Evolutionary conservation across 2,113 vertebrate genomes (phyloP), one percentile per base, ranked within the genome.

Genomic region (Chascanopsetta lugubris): DNA sequence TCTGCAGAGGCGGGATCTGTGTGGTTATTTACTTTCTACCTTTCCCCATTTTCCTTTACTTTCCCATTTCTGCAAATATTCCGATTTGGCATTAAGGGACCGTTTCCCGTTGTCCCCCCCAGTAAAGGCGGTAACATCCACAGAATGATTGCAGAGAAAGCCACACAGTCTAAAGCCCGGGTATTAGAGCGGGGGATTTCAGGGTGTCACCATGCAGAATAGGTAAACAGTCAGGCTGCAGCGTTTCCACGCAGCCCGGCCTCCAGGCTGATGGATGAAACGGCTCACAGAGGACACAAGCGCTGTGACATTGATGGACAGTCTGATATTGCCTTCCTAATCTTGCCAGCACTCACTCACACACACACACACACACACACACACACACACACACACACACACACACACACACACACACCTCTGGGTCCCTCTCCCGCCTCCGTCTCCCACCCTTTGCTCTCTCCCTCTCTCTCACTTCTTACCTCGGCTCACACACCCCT

Each of bases 251-350:
- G 70, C 57, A 78, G 64, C 72, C 57, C 22, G 61, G 72, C 27
- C 60, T 82, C 65, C 53, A n/a, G 57, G 55, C 78, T 83, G 85
- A 85, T 82, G 80, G 84, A 86, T 87, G 78, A 85, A 86, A 86
- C 76, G 72, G 79, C 73, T 83, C 79, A 74, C 82, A 84, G 80
- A 90, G 84, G 85, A 88, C 86, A 85, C 73, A 61, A 69, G 68
- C 40, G 29, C 63, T 60, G 69, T 85, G 88, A 89, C 87, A 81
- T 79, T 90, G 89, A 90, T 90, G 85, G 89, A 88, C 85, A 89
- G 71, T 61, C 77, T 81, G 86, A 88, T 89, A 90, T 87, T 85
- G 67, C 77, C 85, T 85, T 67, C 69, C 78, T 87, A 77, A 87
- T 86, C 82, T 85, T 62, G 60, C 77, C 74, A 62, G 55, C 68